Evolutionary conservation across 2,888 invertebrate genomes (phyloP), one percentile per base, ranked within the genome.

Genomic region (Cheilosia urbana): DNA sequence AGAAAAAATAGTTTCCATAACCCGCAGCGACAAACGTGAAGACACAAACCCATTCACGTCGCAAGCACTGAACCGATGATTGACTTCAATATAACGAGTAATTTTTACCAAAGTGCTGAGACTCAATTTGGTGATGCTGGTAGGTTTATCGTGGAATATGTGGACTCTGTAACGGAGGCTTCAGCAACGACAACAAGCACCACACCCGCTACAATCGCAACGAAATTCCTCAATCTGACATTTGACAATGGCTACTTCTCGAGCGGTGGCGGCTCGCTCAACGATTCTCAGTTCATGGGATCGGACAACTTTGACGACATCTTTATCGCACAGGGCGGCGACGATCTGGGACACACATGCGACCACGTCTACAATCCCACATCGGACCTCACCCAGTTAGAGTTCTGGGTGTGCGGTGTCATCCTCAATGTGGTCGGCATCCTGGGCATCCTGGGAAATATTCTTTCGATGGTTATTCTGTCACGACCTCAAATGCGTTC

Each of bases 401-500:
- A 96, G 89, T 97, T 97, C 93, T 94, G 97, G 92, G 94, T 96
- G 87, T 96, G 96, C 92, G 97, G 97, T 80, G 93, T 98, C 87
- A 93, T 97, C 88, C 93, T 97, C 76, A 97, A 97, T 92, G 92
- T 95, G 60, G 95, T 98, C 89, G 97, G 96, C 78, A 92, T 96
- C 30, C 95, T 96, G 89, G 98, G 98, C 6, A 95, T 98, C 85
- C 94, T 97, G 55, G 98, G 98, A 87, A 98, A 98, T 93, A 94
- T 96, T 77, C 96, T 98, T 75, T 96, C 98, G 49, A 97, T 97
- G 94, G 95, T 98, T 83, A 98, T 98, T 89, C 93, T 98, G 66
- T 96, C 97, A 78, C 95, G 98, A 72, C 98, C 98, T 27, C 96
- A 98, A 92, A 98, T 99, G 98, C 95, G 97, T 89, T 98, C 98